phyloP scores from a whole-genome alignment of 2,797 vertebrate species.

The Gobionotothen gibberifrons region DNA sequence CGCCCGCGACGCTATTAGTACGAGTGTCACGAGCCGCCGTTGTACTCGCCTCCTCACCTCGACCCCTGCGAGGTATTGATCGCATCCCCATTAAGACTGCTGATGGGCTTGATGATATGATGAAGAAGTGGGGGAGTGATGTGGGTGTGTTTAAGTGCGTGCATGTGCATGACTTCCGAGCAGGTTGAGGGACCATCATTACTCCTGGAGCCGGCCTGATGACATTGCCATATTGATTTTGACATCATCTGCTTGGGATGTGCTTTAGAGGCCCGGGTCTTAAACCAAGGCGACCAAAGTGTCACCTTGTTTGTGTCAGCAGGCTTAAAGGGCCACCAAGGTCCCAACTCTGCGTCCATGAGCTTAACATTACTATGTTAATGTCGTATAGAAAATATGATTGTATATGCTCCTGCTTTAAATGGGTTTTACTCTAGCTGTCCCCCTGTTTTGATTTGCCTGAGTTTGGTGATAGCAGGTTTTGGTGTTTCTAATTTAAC shows the following conservation, averaged over 20 bases:
- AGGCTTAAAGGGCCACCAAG: slow-evolving; percentile 47
- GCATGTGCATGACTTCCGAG: slow-evolving; percentile 61
- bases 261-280: slow-evolving; percentile 51
- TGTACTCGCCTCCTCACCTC: slow-evolving; percentile 55
- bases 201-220: slow-evolving; percentile 60
- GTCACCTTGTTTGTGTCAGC: slow-evolving; percentile 77
- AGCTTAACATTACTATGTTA: slow-evolving; percentile 12
- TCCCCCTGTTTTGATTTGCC: neutral
- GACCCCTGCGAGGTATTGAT: slow-evolving; percentile 75
- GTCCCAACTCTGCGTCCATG: slow-evolving; percentile 10
- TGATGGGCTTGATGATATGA: slow-evolving; percentile 80
- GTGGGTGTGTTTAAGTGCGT: slow-evolving; percentile 62
- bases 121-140: slow-evolving; percentile 55
- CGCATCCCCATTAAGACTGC: slow-evolving; percentile 68
- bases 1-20: slow-evolving; percentile 62
- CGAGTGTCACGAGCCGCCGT: slow-evolving; percentile 64
- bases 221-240: slow-evolving; percentile 82
- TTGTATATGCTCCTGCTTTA: neutral
- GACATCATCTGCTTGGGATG: slow-evolving; percentile 76
- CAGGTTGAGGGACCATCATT: slow-evolving; percentile 57
- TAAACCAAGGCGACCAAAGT: slow-evolving; percentile 64
- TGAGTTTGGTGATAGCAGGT: neutral
- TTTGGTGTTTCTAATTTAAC: neutral
- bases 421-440: neutral
- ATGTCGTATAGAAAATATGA: slow-evolving; percentile 10